phyloP scores from a whole-genome alignment of 1,140 invertebrate species.

The Drosophila nigromelanica region DNA sequence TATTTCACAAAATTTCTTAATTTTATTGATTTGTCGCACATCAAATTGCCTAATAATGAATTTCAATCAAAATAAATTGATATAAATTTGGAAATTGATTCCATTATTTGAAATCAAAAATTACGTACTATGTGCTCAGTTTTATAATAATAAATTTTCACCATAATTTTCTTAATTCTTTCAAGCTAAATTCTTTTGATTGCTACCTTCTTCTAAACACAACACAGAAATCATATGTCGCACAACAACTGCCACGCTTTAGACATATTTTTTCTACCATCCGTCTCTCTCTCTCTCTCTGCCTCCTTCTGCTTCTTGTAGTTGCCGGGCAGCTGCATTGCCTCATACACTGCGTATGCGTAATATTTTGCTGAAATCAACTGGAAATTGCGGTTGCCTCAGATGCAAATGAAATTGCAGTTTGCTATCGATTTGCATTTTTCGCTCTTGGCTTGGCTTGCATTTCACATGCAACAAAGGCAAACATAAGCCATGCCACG shows the following conservation, averaged over 20 bases:
- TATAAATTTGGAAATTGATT: too few species aligned
- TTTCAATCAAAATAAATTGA: neutral
- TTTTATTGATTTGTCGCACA: neutral
- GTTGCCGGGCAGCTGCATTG: neutral
- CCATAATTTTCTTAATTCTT: too few species aligned
- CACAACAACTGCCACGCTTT: neutral
- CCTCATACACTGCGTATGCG: constrained; percentile 29
- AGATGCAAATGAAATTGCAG: constrained; percentile 14
- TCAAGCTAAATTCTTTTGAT: too few species aligned
- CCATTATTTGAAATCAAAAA: too few species aligned
- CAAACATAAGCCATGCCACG: constrained; percentile 13
- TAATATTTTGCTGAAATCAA: constrained; percentile 8
- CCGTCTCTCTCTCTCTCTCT: too few species aligned
- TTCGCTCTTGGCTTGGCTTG: constrained; percentile 11
- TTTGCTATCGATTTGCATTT: constrained; percentile 26
- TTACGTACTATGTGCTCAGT: too few species aligned
- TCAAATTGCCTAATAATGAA: constrained; percentile 1
- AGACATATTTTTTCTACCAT: neutral
- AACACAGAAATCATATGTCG: too few species aligned
- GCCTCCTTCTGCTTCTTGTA: too few species aligned
- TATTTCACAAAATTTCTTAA: neutral
- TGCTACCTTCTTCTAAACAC: too few species aligned
- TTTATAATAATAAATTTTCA: too few species aligned
- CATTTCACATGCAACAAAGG: constrained; percentile 25
- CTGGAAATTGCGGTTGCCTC: constrained; percentile 14